A percentile compares a stretch with the other conserved stretches of the same genome.
Conservation (phyloP, 1,140 invertebrate genomes). For the Helicoverpa armigera region DNA sequence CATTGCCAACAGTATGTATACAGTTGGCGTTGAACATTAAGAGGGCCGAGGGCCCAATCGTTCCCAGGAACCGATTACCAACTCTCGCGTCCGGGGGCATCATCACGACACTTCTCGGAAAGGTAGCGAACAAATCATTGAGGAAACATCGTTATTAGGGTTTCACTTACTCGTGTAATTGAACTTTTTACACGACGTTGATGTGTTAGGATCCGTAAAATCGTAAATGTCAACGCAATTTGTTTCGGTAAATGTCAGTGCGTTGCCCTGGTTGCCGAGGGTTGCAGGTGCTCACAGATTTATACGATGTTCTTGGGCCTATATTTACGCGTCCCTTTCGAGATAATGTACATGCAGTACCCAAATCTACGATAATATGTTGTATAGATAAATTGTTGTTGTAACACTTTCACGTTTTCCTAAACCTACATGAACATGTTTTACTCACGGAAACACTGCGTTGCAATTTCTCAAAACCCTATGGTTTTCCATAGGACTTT, state of each 20-base stretch:
- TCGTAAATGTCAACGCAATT: conserved; percentile 36
- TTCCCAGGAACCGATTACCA: conserved; percentile 46
- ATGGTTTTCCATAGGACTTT: no score
- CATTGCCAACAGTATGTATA: conserved; percentile 8
- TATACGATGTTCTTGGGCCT: not conserved
- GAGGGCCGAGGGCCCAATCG: conserved; percentile 38
- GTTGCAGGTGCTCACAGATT: not conserved
- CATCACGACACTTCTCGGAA: conserved; percentile 49
- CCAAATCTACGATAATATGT: no score
- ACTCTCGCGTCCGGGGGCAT: conserved; percentile 31
- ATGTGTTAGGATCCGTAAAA: conserved; percentile 34
- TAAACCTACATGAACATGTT: no score
- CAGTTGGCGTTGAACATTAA: conserved; percentile 27
- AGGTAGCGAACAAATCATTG: conserved; percentile 4
- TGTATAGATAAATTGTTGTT: no score
- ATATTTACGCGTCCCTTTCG: not conserved
- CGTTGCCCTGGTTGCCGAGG: conserved; percentile 3
- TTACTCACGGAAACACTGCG: no score
- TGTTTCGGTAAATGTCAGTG: conserved; percentile 30
- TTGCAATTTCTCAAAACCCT: no score
- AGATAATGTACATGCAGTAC: no score
- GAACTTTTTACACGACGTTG: conserved; percentile 35
- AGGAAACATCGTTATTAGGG: conserved; percentile 33
- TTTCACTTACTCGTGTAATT: conserved; percentile 39
- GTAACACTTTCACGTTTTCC: no score